Evolutionary conservation across 2,888 invertebrate genomes (phyloP).

Genomic region (Dicycla oo): DNA sequence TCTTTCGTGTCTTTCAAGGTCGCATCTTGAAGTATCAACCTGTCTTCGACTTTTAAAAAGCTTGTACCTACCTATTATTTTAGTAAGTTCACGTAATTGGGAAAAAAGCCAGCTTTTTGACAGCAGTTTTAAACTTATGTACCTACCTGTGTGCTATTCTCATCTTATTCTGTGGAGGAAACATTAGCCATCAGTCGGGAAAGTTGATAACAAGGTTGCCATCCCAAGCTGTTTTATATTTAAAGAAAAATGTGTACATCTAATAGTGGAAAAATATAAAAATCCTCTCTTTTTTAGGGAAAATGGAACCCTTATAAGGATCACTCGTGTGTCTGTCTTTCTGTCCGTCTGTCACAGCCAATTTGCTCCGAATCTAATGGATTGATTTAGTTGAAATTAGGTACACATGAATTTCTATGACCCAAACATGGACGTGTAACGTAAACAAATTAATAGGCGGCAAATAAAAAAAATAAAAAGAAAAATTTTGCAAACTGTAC

Average conservation of each 20-base stretch:
- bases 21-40: not conserved
- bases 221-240: not conserved
- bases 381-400: no score
- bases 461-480: no score
- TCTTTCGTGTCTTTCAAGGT: not conserved
- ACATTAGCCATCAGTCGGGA: not conserved
- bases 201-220: not conserved
- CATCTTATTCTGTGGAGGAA: not conserved
- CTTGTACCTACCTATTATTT: not conserved
- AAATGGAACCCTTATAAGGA: no score
- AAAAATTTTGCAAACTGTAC: no score
- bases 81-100: not conserved
- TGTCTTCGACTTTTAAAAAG: not conserved
- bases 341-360: no score
- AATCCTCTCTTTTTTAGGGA: no score
- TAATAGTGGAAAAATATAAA: not conserved
- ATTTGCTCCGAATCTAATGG: no score
- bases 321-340: no score
- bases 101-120: not conserved
- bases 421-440: no score
- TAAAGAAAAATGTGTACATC: not conserved
- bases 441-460: no score
- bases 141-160: not conserved
- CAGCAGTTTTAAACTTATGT: not conserved
- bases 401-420: no score